phyloP scores from a whole-genome alignment of 2,888 invertebrate genomes.

The Myopa tessellatipennis region DNA sequence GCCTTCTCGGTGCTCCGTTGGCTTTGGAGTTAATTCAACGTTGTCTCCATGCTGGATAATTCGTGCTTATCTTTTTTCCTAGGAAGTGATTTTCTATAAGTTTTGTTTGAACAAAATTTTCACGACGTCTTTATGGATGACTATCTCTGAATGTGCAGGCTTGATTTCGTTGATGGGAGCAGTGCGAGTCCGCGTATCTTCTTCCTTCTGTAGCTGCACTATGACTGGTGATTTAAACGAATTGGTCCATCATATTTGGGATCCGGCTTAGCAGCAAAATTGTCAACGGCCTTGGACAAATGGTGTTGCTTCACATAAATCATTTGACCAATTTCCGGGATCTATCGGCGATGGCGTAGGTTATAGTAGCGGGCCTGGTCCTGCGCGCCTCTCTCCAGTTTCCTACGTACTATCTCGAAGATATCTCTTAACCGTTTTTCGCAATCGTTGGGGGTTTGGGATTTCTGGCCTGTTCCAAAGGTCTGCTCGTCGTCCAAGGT shows the following conservation, averaged over 20 bases:
- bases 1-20: not conserved
- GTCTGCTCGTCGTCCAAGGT: not conserved
- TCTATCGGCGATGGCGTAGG: too few species aligned
- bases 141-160: not conserved
- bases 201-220: slow-evolving; percentile 6
- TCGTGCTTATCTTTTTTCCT: not conserved
- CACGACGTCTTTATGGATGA: not conserved
- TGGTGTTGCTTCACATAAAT: not conserved
- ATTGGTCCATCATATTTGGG: slow-evolving; percentile 3
- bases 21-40: too few species aligned
- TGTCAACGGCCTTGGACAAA: not conserved
- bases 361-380: not conserved
- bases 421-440: not conserved
- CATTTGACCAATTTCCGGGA: too few species aligned
- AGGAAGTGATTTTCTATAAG: not conserved
- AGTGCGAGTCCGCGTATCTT: too few species aligned
- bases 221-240: too few species aligned
- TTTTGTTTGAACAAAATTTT: not conserved
- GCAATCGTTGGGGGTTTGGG: not conserved
- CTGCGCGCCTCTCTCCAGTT: not conserved
- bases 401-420: not conserved
- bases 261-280: slow-evolving; percentile 1
- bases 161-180: not conserved
- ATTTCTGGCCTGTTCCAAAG: not conserved
- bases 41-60: not conserved